Evolutionary conservation across 2,113 vertebrate genomes (phyloP).

Genomic region (Ophthalmolycus amberensis): DNA sequence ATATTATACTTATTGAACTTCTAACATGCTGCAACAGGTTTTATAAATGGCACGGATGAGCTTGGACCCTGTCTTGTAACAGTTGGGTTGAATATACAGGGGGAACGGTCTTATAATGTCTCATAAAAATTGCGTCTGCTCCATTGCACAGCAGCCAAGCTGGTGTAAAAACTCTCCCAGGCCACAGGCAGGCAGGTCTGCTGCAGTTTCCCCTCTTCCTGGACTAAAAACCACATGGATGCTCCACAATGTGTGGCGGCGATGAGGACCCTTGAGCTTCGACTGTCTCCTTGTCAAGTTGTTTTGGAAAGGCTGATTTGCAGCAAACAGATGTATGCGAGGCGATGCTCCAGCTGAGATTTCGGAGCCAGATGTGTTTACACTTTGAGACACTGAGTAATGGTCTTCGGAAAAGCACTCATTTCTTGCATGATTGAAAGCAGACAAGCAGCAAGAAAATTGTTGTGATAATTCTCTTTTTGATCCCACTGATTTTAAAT

Average conservation of each 20-base stretch:
- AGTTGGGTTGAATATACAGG: slow-evolving; percentile 12
- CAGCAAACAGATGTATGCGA: slow-evolving; percentile 54
- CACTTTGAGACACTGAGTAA: slow-evolving; percentile 26
- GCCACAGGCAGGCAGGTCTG: slow-evolving; percentile 6
- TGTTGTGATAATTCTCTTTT: slow-evolving; percentile 1
- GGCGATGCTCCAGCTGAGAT: slow-evolving; percentile 40
- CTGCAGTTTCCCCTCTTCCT: slow-evolving; percentile 24
- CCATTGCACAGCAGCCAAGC: slow-evolving; percentile 43
- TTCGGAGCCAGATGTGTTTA: slow-evolving; percentile 66
- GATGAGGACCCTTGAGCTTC: slow-evolving; percentile 51
- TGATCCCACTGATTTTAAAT: slow-evolving; percentile 6
- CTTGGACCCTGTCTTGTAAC: slow-evolving; percentile 1
- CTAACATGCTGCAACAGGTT: slow-evolving; percentile 9
- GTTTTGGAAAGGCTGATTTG: slow-evolving; percentile 57
- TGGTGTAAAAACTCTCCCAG: slow-evolving; percentile 58
- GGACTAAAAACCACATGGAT: slow-evolving; percentile 19
- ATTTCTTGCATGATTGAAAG: slow-evolving; percentile 32
- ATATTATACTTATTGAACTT: slow-evolving; percentile 25
- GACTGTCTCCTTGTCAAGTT: slow-evolving; percentile 40
- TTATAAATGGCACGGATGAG: slow-evolving; percentile 47
- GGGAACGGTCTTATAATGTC: slow-evolving; percentile 25
- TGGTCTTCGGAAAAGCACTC: slow-evolving; percentile 15
- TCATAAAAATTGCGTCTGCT: slow-evolving; percentile 52
- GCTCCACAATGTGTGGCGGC: slow-evolving; percentile 54
- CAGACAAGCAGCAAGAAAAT: slow-evolving; percentile 6